phyloP scores from a whole-genome alignment of 2,797 vertebrate genomes.

The Muscicapa comitata region DNA sequence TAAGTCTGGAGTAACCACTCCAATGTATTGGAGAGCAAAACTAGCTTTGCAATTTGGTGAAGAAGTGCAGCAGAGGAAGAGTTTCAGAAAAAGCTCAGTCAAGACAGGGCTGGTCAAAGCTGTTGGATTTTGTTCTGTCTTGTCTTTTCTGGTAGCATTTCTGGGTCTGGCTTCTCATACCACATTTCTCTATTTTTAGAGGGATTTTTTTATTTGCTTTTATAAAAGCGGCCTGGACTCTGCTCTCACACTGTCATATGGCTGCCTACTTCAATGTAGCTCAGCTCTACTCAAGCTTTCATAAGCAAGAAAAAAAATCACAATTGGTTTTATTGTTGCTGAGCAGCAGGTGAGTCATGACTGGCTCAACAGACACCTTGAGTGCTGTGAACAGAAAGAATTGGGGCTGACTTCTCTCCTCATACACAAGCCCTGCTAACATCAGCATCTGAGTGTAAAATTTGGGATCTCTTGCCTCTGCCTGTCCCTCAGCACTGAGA shows the following conservation, averaged over 20 bases:
- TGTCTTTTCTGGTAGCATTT: background rate
- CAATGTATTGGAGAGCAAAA: background rate
- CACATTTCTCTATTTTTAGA: background rate
- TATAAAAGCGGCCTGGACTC: background rate
- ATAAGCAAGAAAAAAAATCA: background rate
- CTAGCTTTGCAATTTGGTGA: accelerated
- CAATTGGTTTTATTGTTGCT: background rate
- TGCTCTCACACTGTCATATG: accelerated
- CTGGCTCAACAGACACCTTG: background rate
- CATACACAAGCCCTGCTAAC: background rate
- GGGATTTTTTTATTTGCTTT: background rate
- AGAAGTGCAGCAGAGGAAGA: background rate
- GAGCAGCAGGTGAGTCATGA: background rate
- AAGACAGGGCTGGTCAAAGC: background rate
- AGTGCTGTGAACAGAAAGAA: background rate
- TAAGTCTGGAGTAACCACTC: background rate
- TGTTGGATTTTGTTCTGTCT: background rate
- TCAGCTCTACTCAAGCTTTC: background rate
- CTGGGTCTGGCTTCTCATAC: background rate
- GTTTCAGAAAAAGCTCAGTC: background rate
- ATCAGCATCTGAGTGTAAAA: background rate
- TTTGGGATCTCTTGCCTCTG: background rate
- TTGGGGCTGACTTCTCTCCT: background rate
- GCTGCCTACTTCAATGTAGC: background rate
- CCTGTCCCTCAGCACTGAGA: background rate